Evolutionary conservation across 2,888 invertebrate genomes (phyloP).

Genomic region (Dryomyza anilis): DNA sequence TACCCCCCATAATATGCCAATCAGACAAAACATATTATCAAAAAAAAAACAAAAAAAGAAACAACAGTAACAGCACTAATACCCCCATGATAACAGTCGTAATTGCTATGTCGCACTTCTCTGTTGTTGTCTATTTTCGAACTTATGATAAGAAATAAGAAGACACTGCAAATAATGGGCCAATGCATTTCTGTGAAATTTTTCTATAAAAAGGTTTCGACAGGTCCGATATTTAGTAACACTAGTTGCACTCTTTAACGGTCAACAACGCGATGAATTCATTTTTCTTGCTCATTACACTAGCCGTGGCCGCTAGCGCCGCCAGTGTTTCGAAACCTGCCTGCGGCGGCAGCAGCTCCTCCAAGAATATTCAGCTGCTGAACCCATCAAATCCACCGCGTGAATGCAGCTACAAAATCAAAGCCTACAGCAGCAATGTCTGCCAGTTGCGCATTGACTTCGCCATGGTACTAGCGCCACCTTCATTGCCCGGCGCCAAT

Average conservation of each 20-base stretch:
- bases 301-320: constrained; percentile 27
- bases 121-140: too few relatives aligned
- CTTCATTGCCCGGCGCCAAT: constrained; percentile 36
- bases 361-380: constrained; percentile 44
- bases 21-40: too few relatives aligned
- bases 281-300: constrained; percentile 29
- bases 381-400: constrained; percentile 44
- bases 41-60: too few relatives aligned
- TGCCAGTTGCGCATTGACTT: constrained; percentile 58
- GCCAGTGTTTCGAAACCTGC: constrained; percentile 40
- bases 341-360: constrained; percentile 46
- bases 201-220: background rate
- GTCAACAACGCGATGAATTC: constrained; percentile 31
- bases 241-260: too few relatives aligned
- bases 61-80: too few relatives aligned
- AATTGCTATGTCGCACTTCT: too few relatives aligned
- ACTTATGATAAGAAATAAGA: too few relatives aligned
- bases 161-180: background rate
- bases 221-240: too few relatives aligned
- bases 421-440: constrained; percentile 51
- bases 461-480: constrained; percentile 48
- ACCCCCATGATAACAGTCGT: too few relatives aligned
- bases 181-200: background rate
- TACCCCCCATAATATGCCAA: too few relatives aligned
- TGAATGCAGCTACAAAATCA: constrained; percentile 50